Percentiles rank a stretch among this genome's conserved stretches.
Conservation (phyloP, 2,113 vertebrate genomes). For the Gavialis gangeticus region DNA sequence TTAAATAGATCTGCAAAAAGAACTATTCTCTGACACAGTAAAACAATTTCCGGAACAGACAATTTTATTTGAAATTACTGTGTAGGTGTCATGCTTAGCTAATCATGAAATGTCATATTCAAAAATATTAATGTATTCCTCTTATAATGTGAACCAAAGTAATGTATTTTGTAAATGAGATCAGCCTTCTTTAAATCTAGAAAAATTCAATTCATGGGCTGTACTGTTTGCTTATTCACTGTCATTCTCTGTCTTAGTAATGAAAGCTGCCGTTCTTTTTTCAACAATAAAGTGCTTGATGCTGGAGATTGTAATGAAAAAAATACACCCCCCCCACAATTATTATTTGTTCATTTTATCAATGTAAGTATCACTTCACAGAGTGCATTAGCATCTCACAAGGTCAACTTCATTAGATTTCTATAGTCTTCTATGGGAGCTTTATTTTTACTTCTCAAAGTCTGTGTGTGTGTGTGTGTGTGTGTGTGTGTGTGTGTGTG, state of each 20-base stretch:
- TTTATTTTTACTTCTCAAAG: no score
- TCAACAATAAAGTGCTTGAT: background rate
- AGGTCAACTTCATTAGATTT: no score
- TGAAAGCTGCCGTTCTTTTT: slow-evolving; percentile 45
- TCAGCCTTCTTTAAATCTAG: slow-evolving; percentile 45
- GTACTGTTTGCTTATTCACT: background rate
- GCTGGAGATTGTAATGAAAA: background rate
- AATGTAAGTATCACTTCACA: no score
- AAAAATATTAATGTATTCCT: slow-evolving; percentile 61
- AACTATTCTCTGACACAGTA: slow-evolving; percentile 40
- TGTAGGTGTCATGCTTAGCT: slow-evolving; percentile 60
- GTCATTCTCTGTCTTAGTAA: background rate
- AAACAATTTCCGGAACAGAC: slow-evolving; percentile 57
- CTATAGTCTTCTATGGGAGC: no score
- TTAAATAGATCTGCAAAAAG: slow-evolving; percentile 35
- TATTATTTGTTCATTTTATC: no score
- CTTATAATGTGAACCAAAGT: slow-evolving; percentile 34
- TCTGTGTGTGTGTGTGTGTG: no score
- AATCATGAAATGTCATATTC: slow-evolving; percentile 72
- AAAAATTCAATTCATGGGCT: slow-evolving; percentile 28
- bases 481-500: no score
- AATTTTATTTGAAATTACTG: slow-evolving; percentile 65
- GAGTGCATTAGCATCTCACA: no score
- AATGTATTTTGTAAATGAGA: slow-evolving; percentile 61
- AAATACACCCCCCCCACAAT: no score